Evolutionary conservation across 2,797 vertebrate species (phyloP).

Genomic region (Leptodactylus fallax): DNA sequence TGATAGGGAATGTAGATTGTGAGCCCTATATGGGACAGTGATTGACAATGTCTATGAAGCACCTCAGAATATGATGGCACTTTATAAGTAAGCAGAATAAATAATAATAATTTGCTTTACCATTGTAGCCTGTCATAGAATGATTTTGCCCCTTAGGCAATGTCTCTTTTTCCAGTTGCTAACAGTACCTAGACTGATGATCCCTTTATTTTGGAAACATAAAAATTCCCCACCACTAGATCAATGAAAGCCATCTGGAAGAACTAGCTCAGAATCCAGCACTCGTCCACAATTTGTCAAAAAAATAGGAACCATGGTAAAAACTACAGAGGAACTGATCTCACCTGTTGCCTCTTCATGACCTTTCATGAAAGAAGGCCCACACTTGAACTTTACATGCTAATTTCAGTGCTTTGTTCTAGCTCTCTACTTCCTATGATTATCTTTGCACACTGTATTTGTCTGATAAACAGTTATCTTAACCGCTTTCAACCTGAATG

Average conservation of each 20-base stretch:
- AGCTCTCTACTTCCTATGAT: too few species aligned
- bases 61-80: too few species aligned
- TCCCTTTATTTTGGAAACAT: not conserved
- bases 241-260: not conserved
- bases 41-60: too few species aligned
- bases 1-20: too few species aligned
- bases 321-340: not conserved
- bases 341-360: not conserved
- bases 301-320: not conserved
- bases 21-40: too few species aligned
- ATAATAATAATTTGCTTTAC: too few species aligned
- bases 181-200: not conserved
- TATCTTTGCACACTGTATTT: too few species aligned
- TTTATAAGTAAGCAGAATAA: too few species aligned
- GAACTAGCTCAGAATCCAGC: not conserved
- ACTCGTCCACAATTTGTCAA: not conserved
- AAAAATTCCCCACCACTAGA: not conserved
- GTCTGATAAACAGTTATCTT: too few species aligned
- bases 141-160: not conserved
- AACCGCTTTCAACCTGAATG: too few species aligned
- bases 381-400: too few species aligned
- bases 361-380: not conserved
- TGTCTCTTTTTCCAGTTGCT: not conserved
- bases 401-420: too few species aligned
- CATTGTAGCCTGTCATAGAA: not conserved